These are phyloP conservation scores for Protomyctophum bolini DNA, from an alignment of 2,113 vertebrate genomes.

Conservation along the genomic window DNA sequence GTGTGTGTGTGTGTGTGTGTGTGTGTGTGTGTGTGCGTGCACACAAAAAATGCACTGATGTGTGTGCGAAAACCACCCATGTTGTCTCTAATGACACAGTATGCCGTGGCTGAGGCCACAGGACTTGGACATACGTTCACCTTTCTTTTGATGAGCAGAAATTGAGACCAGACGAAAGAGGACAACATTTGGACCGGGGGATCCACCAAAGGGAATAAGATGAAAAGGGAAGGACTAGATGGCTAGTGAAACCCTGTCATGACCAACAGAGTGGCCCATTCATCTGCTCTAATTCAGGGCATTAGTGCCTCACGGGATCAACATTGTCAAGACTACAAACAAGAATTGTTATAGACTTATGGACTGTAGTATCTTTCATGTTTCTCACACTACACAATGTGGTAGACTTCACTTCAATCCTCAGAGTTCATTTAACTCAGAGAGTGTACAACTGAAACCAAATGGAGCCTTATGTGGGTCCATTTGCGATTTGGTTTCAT, in stretches of 20 bases:
- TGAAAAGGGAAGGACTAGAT: conserved; percentile 90
- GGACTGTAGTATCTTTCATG: conserved; percentile 67
- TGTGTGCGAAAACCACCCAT: conserved; percentile 47
- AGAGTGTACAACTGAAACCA: neutral
- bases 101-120: conserved; percentile 63
- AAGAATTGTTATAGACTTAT: conserved; percentile 74
- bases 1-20: conserved; percentile 35
- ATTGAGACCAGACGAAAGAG: conserved; percentile 88
- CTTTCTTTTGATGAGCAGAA: conserved; percentile 95
- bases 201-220: conserved; percentile 87
- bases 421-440: neutral
- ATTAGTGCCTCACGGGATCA: conserved; percentile 81
- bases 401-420: conserved; percentile 50
- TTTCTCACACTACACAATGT: conserved; percentile 46
- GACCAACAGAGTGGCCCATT: conserved; percentile 82
- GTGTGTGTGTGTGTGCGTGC: conserved; percentile 37
- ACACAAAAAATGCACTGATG: conserved; percentile 2
- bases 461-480: no score
- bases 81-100: conserved; percentile 75
- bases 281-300: conserved; percentile 84
- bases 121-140: conserved; percentile 87
- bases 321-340: conserved; percentile 76
- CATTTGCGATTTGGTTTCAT: no score
- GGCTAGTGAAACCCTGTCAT: conserved; percentile 81
- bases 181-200: conserved; percentile 79